Evolutionary conservation across 92 coral and sea anemone genomes (phyloP).

Genomic region (Heteractis magnifica): DNA sequence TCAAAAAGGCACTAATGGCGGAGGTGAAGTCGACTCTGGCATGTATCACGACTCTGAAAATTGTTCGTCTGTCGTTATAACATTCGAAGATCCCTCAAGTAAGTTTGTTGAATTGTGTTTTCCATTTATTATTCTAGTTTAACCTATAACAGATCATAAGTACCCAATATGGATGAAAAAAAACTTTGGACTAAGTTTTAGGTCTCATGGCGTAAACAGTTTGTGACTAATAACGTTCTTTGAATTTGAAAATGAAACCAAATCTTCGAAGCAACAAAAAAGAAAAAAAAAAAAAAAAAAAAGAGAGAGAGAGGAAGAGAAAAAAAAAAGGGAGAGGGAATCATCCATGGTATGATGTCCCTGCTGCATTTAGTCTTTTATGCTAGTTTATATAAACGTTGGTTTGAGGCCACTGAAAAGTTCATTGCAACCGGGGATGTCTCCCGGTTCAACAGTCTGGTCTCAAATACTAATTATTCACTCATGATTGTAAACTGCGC

Average conservation of each 20-base stretch:
- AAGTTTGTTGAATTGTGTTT: neutral
- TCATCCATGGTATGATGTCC: too few species aligned
- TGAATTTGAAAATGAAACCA: neutral
- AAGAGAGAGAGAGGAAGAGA: too few species aligned
- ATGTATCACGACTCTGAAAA: neutral
- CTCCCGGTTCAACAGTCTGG: too few species aligned
- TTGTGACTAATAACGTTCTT: too few species aligned
- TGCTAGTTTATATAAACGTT: too few species aligned
- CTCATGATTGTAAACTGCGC: too few species aligned
- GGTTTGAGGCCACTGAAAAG: too few species aligned
- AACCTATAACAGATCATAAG: neutral
- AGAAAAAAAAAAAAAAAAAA: neutral
- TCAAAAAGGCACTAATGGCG: conserved; percentile 67
- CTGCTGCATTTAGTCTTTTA: too few species aligned
- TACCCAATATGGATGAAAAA: neutral
- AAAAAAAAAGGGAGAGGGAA: too few species aligned
- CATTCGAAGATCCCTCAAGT: conserved; percentile 24
- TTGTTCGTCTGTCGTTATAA: conserved; percentile 12
- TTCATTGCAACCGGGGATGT: too few species aligned
- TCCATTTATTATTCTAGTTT: neutral
- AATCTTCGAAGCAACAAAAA: neutral
- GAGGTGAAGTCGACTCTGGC: conserved; percentile 63
- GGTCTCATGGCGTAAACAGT: too few species aligned
- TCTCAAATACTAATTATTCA: too few species aligned
- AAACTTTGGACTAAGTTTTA: neutral